phyloP scores from a whole-genome alignment of 1,140 invertebrate species.

The Nephotettix cincticeps region DNA sequence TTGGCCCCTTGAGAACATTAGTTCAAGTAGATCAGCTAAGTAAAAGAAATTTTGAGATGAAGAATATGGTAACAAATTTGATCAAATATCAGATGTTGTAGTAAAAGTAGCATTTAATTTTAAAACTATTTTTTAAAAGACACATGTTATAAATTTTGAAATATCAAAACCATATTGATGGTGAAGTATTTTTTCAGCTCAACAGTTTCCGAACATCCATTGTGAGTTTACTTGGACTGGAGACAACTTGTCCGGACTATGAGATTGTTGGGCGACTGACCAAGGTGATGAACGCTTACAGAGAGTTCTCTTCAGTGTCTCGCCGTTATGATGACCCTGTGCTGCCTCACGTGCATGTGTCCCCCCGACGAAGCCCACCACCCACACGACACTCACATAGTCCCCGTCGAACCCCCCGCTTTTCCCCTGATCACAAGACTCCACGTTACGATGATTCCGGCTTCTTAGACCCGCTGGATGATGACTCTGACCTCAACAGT shows the following conservation, averaged over 20 bases:
- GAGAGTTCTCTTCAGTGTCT: conserved; percentile 73
- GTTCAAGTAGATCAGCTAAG: too few relatives aligned
- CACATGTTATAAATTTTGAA: neutral
- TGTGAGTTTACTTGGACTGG: conserved; percentile 64
- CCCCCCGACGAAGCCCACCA: conserved; percentile 18
- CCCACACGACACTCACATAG: conserved; percentile 7
- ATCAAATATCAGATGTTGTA: neutral
- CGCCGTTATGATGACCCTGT: conserved; percentile 52
- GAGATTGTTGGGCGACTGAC: conserved; percentile 72
- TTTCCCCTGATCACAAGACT: conserved; percentile 21
- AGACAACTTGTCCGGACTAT: conserved; percentile 69
- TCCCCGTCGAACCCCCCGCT: neutral
- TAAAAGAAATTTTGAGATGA: neutral
- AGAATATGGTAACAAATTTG: neutral
- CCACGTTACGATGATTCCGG: conserved; percentile 39
- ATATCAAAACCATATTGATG: too few relatives aligned
- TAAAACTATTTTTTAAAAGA: neutral
- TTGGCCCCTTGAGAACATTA: too few relatives aligned
- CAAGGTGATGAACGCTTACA: conserved; percentile 72
- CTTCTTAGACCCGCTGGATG: conserved; percentile 40
- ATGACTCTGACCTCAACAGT: conserved; percentile 42
- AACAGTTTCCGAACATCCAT: conserved; percentile 68
- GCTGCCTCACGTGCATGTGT: conserved; percentile 25
- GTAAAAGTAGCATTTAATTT: neutral
- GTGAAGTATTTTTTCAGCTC: conserved; percentile 49